Conservation (phyloP, 37 sponge, comb jelly and placozoan species). For the Aplysina aerophoba region DNA sequence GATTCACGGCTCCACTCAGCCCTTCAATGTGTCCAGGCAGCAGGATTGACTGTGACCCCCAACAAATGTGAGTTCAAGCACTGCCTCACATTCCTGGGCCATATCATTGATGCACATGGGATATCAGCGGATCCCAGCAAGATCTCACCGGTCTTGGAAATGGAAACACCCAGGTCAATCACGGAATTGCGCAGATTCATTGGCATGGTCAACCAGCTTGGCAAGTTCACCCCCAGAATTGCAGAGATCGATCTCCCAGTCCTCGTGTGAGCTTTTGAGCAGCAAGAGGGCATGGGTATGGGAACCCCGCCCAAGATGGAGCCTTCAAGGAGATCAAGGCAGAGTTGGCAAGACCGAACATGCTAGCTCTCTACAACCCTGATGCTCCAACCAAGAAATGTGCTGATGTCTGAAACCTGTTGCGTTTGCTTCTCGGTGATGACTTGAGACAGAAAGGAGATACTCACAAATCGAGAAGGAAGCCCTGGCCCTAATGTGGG, state of each 20-base stretch:
- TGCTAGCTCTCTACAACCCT: conserved; percentile 23
- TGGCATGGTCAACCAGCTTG: conserved; percentile 19
- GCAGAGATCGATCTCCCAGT: conserved; percentile 22
- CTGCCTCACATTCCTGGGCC: conserved; percentile 10
- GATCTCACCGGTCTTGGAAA: conserved; percentile 14
- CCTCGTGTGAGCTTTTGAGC: conserved; percentile 29
- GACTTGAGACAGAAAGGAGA: conserved; percentile 30
- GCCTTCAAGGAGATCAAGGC: conserved; percentile 10
- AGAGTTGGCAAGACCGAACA: conserved; percentile 3
- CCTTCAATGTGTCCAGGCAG: conserved; percentile 38
- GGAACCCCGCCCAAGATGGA: conserved; percentile 5
- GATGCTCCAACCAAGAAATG: not conserved
- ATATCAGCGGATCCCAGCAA: conserved; percentile 30
- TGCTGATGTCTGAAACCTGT: conserved; percentile 46
- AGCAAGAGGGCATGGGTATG: conserved; percentile 20
- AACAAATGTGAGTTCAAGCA: conserved; percentile 53
- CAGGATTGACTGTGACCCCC: conserved; percentile 47
- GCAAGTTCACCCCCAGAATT: conserved; percentile 28
- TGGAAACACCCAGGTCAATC: conserved; percentile 18
- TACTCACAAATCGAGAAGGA: conserved; percentile 59
- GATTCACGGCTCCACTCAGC: conserved; percentile 29
- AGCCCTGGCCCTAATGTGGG: conserved; percentile 36
- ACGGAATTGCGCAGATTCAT: conserved; percentile 32
- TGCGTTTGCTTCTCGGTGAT: conserved; percentile 13
- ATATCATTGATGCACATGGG: conserved; percentile 26